Evolutionary conservation across 2,113 vertebrate species (phyloP), one percentile per base, ranked within the genome.

Genomic region (Trematomus loennbergii): DNA sequence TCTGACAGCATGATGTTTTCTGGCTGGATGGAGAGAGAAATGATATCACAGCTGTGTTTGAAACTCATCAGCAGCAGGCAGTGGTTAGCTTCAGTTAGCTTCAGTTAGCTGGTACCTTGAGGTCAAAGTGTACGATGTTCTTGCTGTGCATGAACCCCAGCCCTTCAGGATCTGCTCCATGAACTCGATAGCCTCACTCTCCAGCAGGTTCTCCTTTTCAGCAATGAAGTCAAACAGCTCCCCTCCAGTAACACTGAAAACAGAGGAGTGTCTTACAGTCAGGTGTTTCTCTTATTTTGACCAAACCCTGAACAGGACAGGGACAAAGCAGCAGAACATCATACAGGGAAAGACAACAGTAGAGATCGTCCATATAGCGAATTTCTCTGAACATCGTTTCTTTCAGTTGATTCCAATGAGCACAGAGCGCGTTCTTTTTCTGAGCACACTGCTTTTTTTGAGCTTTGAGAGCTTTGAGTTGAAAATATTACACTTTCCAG

Each of bases 201-300:
- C 95, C 0, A 89, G 74, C 73, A 96, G 91, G 25, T 71, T 88
- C 78, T 96, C 96, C 89, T 96, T 96, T 85, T 94, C 94, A 0
- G 95, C 95, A 0, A 96, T 95, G 88, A 96, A 97, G 88, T 97
- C 96, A 4, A 96, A 97, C 63, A 97, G 87, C 48, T 97, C 97
- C 0, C 96, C 94, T 0, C 95, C 95, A 0, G 58, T 36, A 18
- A 96, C 93, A 33, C 95, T 95, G 82, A 18, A 58, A 12, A 40
- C 36, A 40, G 36, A 40, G 36, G 7, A 40, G 36, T 5, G 10
- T 22, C 20, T 54, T 59, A 72, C 53, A 78, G 2, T 65, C n/a
- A 22, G 25, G 20, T 36, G 12, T 45, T 55, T 48, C 9, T 48
- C 8, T 7, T 40, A 43, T 55, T 53, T 20, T 50, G 20, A 5